These are phyloP conservation scores for Dolomedes plantarius DNA, from an alignment of 2,888 invertebrate species.

Conservation along the genomic window DNA sequence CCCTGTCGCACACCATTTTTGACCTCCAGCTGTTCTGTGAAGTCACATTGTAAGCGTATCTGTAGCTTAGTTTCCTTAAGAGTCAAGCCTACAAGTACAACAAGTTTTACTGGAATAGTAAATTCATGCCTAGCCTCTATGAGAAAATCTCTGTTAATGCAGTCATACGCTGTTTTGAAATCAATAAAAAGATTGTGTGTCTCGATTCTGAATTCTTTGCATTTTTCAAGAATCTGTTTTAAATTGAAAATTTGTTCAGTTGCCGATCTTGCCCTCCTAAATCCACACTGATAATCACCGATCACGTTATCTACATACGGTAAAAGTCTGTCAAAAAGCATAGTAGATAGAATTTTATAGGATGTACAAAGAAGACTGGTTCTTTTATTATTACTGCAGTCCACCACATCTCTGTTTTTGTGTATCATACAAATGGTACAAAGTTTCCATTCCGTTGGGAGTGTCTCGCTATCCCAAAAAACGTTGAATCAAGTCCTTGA, in stretches of 20 bases:
- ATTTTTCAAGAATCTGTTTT: background rate
- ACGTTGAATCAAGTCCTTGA: background rate
- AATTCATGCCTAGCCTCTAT: conserved; percentile 19
- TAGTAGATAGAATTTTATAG: background rate
- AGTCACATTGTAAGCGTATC: background rate
- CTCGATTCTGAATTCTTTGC: conserved; percentile 1
- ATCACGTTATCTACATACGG: background rate
- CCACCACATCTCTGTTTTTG: conserved; percentile 1
- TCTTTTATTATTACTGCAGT: background rate
- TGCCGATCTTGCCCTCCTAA: conserved; percentile 15
- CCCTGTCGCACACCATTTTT: conserved; percentile 8
- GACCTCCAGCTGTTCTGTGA: background rate
- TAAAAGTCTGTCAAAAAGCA: background rate
- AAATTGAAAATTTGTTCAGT: background rate
- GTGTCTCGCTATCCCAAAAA: background rate
- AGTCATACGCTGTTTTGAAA: conserved; percentile 17
- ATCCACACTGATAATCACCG: conserved; percentile 11
- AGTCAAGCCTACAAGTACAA: background rate
- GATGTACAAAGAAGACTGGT: background rate
- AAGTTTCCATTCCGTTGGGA: background rate
- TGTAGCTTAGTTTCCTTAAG: background rate
- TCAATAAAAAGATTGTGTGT: background rate
- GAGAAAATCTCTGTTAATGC: conserved; percentile 17
- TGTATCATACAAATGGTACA: background rate
- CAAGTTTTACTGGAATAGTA: conserved; percentile 7